phyloP scores from a whole-genome alignment of 2,113 vertebrate genomes.

The Cephalopholis sonnerati region DNA sequence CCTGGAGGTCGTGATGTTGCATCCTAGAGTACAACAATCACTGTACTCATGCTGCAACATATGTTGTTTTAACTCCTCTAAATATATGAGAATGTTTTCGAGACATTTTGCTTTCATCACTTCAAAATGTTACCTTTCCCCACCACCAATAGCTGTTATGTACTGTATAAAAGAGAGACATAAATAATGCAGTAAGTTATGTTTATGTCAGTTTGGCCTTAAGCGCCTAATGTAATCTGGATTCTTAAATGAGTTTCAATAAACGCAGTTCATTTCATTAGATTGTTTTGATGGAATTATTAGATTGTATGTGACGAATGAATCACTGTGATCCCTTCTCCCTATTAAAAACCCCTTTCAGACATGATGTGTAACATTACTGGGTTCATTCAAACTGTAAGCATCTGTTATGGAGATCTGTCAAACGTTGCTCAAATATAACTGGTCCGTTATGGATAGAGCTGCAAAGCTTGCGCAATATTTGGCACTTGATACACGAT shows the following conservation, averaged over 20 bases:
- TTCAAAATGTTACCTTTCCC: conserved; percentile 1
- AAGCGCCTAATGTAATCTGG: background rate
- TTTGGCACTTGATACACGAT: background rate
- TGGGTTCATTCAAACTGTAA: background rate
- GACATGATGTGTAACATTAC: background rate
- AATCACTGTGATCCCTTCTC: background rate
- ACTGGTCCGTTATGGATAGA: background rate
- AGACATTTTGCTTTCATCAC: background rate
- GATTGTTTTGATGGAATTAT: background rate
- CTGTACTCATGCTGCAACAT: background rate
- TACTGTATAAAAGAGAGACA: background rate
- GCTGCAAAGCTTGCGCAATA: background rate
- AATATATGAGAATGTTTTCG: background rate
- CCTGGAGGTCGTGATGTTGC: background rate
- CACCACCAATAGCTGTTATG: background rate
- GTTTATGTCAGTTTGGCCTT: background rate
- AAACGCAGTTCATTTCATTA: background rate
- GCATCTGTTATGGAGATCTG: background rate
- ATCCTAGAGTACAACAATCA: background rate
- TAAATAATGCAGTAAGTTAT: background rate
- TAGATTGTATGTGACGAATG: background rate
- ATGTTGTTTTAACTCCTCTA: background rate
- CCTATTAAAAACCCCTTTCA: background rate
- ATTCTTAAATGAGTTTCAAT: background rate
- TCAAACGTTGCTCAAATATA: background rate